These are phyloP conservation scores for Agrotis ipsilon DNA, from an alignment of 2,888 invertebrate species.

Conservation along the genomic window DNA sequence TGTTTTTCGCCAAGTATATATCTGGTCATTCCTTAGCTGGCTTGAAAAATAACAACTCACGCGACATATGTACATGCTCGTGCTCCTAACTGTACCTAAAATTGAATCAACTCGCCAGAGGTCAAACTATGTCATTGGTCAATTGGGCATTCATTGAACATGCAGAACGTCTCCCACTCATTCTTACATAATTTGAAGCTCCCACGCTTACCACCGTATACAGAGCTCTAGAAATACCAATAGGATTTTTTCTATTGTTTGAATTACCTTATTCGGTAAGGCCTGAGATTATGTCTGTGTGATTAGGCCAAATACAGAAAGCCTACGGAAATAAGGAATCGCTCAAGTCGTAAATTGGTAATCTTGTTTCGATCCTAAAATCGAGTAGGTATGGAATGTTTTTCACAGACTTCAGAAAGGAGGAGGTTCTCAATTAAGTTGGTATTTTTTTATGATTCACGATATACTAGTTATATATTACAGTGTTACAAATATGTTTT, in stretches of 20 bases:
- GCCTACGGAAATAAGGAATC: constrained; percentile 8
- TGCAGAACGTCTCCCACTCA: constrained; percentile 22
- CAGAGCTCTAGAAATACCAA: constrained; percentile 4
- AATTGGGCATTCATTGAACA: constrained; percentile 14
- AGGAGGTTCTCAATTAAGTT: no score
- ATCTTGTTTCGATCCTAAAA: background rate
- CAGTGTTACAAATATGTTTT: background rate
- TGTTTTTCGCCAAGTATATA: no score
- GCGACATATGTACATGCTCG: background rate
- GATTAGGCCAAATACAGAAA: constrained; percentile 22
- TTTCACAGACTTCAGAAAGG: background rate
- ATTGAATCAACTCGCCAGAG: constrained; percentile 42
- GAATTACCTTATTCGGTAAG: constrained; percentile 13
- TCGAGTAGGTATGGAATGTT: background rate
- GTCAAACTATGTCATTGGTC: constrained; percentile 40
- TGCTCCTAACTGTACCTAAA: constrained; percentile 1
- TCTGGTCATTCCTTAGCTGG: no score
- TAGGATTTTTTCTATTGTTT: constrained; percentile 1
- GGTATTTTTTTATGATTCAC: no score
- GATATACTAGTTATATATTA: no score
- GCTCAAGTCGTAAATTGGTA: background rate
- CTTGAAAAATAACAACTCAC: no score
- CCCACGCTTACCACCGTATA: constrained; percentile 19
- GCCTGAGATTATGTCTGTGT: background rate
- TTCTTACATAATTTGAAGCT: constrained; percentile 15